Percentiles rank a stretch among this genome's conserved stretches.
Conservation (phyloP, 2,888 invertebrate species). For the Creontiades dilutus region DNA sequence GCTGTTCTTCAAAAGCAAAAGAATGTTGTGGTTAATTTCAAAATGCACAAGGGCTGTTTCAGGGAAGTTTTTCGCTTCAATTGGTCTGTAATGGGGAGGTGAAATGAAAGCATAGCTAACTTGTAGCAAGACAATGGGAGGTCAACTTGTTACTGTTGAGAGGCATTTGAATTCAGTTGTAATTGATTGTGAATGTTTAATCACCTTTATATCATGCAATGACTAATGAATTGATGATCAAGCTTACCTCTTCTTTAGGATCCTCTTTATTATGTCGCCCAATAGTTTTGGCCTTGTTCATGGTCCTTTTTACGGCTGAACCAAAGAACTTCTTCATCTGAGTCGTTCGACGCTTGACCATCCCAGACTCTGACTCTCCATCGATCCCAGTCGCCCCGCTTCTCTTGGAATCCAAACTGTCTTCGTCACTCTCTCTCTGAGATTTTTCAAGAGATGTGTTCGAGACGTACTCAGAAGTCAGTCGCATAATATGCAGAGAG, state of each 20-base stretch:
- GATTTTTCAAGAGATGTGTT: slow-evolving; percentile 82
- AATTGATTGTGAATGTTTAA: no score
- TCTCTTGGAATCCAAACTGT: slow-evolving; percentile 84
- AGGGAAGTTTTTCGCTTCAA: no score
- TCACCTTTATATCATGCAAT: no score
- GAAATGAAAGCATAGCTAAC: no score
- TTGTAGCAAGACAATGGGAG: no score
- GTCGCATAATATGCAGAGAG: slow-evolving; percentile 94
- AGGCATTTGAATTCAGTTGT: no score
- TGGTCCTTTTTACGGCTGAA: slow-evolving; percentile 93
- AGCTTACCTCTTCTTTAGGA: slow-evolving; percentile 89
- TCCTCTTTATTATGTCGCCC: slow-evolving; percentile 81
- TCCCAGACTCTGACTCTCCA: slow-evolving; percentile 66
- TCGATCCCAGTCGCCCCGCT: slow-evolving; percentile 62
- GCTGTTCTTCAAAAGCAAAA: no score
- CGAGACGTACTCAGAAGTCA: slow-evolving; percentile 94
- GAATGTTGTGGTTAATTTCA: no score
- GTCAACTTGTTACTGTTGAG: no score
- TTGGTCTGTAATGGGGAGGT: no score
- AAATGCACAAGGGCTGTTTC: no score
- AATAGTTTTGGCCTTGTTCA: slow-evolving; percentile 93
- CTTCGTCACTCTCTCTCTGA: slow-evolving; percentile 88
- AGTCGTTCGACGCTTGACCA: slow-evolving; percentile 79
- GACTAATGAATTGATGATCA: no score
- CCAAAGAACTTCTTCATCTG: slow-evolving; percentile 89